Evolutionary conservation across 2,888 invertebrate species (phyloP).

Genomic region (Tholera decimalis): DNA sequence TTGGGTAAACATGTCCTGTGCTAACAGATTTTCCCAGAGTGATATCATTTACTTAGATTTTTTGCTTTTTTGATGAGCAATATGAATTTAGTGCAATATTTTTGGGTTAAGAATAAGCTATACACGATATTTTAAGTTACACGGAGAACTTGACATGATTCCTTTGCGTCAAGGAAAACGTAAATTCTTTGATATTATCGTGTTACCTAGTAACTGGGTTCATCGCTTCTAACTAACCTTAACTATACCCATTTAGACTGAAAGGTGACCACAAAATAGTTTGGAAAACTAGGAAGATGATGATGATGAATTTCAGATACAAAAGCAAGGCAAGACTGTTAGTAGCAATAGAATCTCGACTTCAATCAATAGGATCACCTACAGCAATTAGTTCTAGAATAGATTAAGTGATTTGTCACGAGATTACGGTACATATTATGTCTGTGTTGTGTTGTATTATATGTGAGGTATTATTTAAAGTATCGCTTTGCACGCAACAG

Average conservation of each 20-base stretch:
- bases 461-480: slow-evolving; percentile 59
- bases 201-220: no score
- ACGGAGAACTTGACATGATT: no score
- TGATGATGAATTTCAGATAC: no score
- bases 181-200: no score
- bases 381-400: slow-evolving; percentile 36
- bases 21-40: slow-evolving; percentile 21
- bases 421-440: slow-evolving; percentile 59
- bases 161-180: no score
- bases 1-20: not conserved
- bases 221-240: no score
- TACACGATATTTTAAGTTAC: no score
- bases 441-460: slow-evolving; percentile 47
- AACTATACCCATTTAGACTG: no score
- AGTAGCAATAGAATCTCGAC: slow-evolving; percentile 4
- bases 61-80: slow-evolving; percentile 20
- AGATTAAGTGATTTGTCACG: slow-evolving; percentile 41
- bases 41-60: slow-evolving; percentile 1
- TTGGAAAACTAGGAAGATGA: no score
- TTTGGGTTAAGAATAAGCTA: no score
- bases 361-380: slow-evolving; percentile 7
- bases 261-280: no score
- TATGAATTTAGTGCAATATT: not conserved
- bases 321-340: no score
- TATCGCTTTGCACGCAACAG: slow-evolving; percentile 65